Evolutionary conservation across 2,888 invertebrate species (phyloP), one percentile per base, ranked within the genome.

Genomic region (Ceraclea dissimilis): DNA sequence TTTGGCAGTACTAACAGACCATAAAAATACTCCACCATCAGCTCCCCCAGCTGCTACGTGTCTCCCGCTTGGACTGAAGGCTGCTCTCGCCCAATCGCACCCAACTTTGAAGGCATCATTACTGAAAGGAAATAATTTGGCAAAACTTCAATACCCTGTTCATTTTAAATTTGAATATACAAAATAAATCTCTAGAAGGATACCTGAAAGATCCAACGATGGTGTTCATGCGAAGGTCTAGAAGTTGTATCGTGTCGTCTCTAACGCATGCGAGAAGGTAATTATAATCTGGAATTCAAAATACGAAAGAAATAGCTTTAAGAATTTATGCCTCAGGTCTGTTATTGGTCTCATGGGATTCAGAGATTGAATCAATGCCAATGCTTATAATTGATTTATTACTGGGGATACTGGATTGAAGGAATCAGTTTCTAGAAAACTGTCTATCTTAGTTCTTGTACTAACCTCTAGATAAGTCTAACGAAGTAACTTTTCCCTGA

Each of bases 51-150:
- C 94, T 6, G 93, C 86, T 49, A 93, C 84, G 71, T 92, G 88
- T 63, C 88, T 84, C 6, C 88, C 92, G 70, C 91, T 91, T 33
- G 93, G 92, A 66, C 95, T 95, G 72, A 96, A 95, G 51, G 88
- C 85, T 13, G 94, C 94, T 65, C 96, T 80, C 26, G 93, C 83
- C 87, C 91, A 96, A 78, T 98, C 97, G 76, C 91, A 93, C 60
- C 92, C 91, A 60, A 96, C 89, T 78, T 93, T 93, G 76, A 98
- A 98, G 57, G 90, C 88, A 66, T 98, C 97, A 69, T 90, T 89
- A 71, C 96, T 96, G 78, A 46, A 77, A 78, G 63, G 63, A 51
- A 58, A 20, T 8, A 31, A 31, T n/a, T n/a, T n/a, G n/a, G 10
- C 26, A 26, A 26, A 4, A 26, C 26, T 26, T 26, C 4, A 10